Base-by-base conservation (phyloP, 2,113 vertebrate species). In the Siniperca chuatsi region DNA sequence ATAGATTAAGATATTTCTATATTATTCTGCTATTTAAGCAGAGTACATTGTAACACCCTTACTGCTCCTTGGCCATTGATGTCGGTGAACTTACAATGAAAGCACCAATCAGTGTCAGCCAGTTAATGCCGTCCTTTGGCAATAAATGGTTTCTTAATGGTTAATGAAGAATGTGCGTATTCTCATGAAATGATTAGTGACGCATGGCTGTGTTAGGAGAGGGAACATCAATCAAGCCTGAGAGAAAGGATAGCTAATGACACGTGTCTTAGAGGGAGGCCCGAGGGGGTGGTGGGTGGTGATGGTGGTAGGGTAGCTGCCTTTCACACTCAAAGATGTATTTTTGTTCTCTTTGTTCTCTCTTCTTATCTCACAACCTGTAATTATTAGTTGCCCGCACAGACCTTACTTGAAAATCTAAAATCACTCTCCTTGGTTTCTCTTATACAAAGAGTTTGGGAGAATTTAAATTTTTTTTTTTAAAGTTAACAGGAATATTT, bases 141-240 rank as follows among this genome's bases (percentile, higher is more conserved):
- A 86, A 92, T 92, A 88, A 92, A 94, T 92, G 87, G 78, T 79
- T 89, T 93, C 88, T 91, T 92, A 93, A 94, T 93, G 84, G 87
- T 88, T 90, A 89, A 89, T 93, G 89, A 91, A 92, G 57, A 76
- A 80, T 90, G 79, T 42, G 13, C 60, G 75, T 77, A 57, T 90
- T 89, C 92, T 91, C 84, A 62, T 92, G 82, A 92, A 94, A 93
- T 93, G 90, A 94, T 94, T 92, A 93, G 94, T 87, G 93, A 92
- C n/a, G 85, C 92, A 90, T 85, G 92, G 82, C 87, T 86, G 86
- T 89, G 86, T 90, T 66, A 66, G 62, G 78, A 90, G 85, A 75
- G 81, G 84, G 71, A 73, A 75, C 90, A 93, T 95, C 92, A 92
- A 92, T 94, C 90, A 91, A 84, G 88, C 81, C 86, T 85, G 80